Base-by-base conservation (phyloP, 2,113 vertebrate species). In the Ailuropoda melanoleuca region DNA sequence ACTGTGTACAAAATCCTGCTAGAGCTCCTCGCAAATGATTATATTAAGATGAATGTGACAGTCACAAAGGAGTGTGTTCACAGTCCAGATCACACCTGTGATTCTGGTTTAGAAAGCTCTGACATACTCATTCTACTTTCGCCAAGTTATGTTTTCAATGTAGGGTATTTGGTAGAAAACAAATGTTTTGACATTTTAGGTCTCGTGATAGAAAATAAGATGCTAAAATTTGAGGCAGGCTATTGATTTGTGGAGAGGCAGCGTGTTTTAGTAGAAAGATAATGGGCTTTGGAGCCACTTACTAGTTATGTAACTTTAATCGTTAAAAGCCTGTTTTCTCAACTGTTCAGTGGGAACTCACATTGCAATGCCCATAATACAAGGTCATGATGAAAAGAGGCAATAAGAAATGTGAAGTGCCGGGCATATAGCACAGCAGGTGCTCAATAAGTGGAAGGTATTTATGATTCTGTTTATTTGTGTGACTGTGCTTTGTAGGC, bases 111-210 rank as follows among this genome's bases (percentile, higher is more conserved):
- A 39, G 87, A 78, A 92, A 85, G 37, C 17, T 78, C 50, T 56
- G 56, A 74, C 81, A 72, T 64, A 60, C 29, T 68, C 87, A 82
- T 88, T 87, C 75, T 94, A 8, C 68, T n/a, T 90, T 77, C 66
- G 21, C 53, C 77, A 92, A 64, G 19, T 77, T 93, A 39, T 37
- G 53, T 19, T 86, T 75, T 96, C 68, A 68, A 70, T 19, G 7
- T 56, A 93, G 37, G 11, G 46, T 90, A 81, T 70, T 81, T 62
- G 75, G n/a, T 88, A 89, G 58, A 89, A 92, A 97, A 90, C 50
- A 95, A 26, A 68, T 84, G 18, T 87, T 94, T 88, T 96, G 68
- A 74, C 83, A 58, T 87, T 80, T 74, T 70, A 50, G 72, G 56
- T 56, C 29, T 86, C 11, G 14, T 64, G 46, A 93, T 94, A 21